Percentiles rank a stretch among this genome's conserved stretches.
Conservation (phyloP, 2,888 invertebrate species). For the Cosmopolites sordidus region DNA sequence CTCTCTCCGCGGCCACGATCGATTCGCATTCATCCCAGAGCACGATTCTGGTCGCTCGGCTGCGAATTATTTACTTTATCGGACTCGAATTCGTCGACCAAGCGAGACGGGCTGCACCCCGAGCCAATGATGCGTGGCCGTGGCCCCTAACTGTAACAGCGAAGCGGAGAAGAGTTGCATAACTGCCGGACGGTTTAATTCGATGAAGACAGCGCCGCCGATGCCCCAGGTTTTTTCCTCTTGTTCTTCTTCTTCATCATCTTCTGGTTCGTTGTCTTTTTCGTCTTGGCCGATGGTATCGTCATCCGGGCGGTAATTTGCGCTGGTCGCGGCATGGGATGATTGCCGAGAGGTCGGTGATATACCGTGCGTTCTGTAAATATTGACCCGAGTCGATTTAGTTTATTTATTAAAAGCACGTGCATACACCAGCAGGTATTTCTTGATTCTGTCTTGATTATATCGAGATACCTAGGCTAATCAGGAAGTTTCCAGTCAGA, state of each 20-base stretch:
- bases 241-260: not conserved
- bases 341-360: conserved; percentile 20
- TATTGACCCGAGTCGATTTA: too few species aligned
- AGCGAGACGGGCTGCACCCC: conserved; percentile 22
- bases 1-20: not conserved
- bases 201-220: conserved; percentile 17
- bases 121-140: conserved; percentile 26
- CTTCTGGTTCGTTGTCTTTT: too few species aligned
- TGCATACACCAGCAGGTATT: too few species aligned
- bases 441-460: too few species aligned
- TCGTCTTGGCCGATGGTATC: too few species aligned
- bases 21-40: not conserved
- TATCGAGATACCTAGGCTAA: too few species aligned
- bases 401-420: too few species aligned
- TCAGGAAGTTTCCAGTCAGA: too few species aligned
- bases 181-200: conserved; percentile 26
- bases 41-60: conserved; percentile 11
- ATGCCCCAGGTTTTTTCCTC: too few species aligned
- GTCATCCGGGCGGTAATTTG: too few species aligned
- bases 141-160: conserved; percentile 19
- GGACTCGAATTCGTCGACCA: conserved; percentile 18
- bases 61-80: conserved; percentile 17
- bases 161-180: conserved; percentile 17
- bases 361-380: conserved; percentile 23
- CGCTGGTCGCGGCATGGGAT: conserved; percentile 9